Conservation (phyloP, 2,113 vertebrate species). For the Chaetorhynchus papuensis region DNA sequence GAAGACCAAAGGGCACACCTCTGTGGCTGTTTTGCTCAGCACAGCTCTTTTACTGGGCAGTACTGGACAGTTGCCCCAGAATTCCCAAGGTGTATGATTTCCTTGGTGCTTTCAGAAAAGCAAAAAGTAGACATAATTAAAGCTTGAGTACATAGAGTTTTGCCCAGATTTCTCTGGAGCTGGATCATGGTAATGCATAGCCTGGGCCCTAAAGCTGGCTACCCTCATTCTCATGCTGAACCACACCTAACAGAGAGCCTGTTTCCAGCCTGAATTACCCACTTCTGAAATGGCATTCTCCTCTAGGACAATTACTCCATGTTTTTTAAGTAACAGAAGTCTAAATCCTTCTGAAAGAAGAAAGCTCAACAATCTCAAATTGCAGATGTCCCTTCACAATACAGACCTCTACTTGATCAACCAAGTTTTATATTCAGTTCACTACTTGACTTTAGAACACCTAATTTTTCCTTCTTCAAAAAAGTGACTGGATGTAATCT, state of each 20-base stretch:
- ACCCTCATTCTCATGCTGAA: not conserved
- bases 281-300: not conserved
- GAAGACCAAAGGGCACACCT: not conserved
- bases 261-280: not conserved
- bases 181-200: not conserved
- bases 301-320: not conserved
- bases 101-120: not conserved
- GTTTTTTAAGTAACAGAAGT: no score
- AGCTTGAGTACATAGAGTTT: not conserved
- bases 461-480: not conserved
- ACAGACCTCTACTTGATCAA: no score
- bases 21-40: not conserved
- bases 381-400: no score
- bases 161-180: not conserved
- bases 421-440: no score
- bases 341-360: no score
- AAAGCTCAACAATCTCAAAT: no score
- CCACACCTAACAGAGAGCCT: not conserved
- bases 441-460: no score
- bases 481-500: not conserved
- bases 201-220: not conserved
- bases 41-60: not conserved
- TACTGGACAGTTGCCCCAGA: not conserved
- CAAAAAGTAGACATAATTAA: not conserved
- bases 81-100: not conserved